Percentiles rank a stretch among this genome's conserved stretches.
Evolutionary conservation across 2,888 invertebrate species (phyloP).

Genomic region (Andrena bicolor): DNA sequence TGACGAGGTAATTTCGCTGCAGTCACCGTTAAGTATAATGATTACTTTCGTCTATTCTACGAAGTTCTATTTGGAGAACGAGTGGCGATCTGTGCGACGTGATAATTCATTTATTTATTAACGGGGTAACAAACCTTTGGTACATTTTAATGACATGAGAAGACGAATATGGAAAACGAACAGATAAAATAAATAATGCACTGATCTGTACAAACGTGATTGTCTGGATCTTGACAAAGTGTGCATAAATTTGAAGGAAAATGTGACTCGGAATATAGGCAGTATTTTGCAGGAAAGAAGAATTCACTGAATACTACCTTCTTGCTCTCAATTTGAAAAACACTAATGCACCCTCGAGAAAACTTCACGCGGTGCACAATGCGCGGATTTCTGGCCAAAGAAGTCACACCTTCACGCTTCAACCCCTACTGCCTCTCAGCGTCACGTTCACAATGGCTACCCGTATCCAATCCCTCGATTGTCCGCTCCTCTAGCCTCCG

Average conservation of each 20-base stretch:
- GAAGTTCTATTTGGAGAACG: neutral
- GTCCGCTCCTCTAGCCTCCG: neutral
- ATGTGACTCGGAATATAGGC: neutral
- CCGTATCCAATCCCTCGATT: slow-evolving; percentile 10
- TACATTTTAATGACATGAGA: too few relatives aligned
- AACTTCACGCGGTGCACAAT: neutral
- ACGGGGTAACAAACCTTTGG: too few relatives aligned
- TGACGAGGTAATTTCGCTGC: slow-evolving; percentile 13
- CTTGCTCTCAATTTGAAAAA: neutral
- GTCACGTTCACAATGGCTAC: neutral
- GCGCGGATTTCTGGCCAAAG: neutral
- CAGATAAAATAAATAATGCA: too few relatives aligned
- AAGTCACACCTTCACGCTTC: slow-evolving; percentile 4
- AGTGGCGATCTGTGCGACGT: neutral
- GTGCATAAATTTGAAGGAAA: too few relatives aligned
- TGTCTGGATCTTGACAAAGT: too few relatives aligned
- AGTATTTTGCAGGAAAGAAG: neutral
- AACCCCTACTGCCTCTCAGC: slow-evolving; percentile 2
- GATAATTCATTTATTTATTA: neutral
- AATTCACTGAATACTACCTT: neutral
- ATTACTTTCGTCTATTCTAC: slow-evolving; percentile 2
- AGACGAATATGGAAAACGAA: too few relatives aligned
- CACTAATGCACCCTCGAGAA: neutral
- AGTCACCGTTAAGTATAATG: slow-evolving; percentile 8
- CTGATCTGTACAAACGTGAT: too few relatives aligned